Conservation (phyloP, 1,140 invertebrate species). For the Drosophila kohkoa region DNA sequence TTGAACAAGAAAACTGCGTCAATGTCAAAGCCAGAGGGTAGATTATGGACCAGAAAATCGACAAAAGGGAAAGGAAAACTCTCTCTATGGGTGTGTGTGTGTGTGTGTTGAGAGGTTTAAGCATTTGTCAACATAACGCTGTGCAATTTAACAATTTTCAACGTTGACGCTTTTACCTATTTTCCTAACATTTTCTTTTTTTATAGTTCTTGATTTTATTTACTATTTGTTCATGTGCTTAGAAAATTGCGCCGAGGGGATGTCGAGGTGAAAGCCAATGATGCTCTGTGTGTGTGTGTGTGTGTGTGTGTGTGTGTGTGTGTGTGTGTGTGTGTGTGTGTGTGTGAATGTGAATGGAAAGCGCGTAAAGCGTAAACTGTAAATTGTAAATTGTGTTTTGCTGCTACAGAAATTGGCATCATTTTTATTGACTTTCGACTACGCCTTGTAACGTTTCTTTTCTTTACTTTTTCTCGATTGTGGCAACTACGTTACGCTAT, state of each 20-base stretch:
- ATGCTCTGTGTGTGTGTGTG: neutral
- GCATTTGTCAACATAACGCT: constrained; percentile 67
- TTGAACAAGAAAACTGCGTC: constrained; percentile 29
- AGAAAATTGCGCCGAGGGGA: neutral
- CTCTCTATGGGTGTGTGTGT: too few relatives aligned
- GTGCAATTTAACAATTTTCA: constrained; percentile 46
- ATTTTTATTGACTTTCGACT: constrained; percentile 61
- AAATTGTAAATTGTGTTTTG: constrained; percentile 79
- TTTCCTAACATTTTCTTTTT: too few relatives aligned
- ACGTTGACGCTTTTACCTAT: constrained; percentile 24
- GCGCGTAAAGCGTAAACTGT: constrained; percentile 77
- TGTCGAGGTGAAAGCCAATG: constrained; percentile 12
- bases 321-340: too few relatives aligned
- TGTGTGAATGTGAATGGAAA: constrained; percentile 29
- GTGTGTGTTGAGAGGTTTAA: constrained; percentile 11
- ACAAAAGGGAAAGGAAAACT: too few relatives aligned
- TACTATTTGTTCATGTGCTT: constrained; percentile 68
- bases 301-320: too few relatives aligned
- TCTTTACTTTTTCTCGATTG: constrained; percentile 43
- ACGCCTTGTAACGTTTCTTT: too few relatives aligned
- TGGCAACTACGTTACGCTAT: constrained; percentile 67
- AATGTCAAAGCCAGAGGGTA: constrained; percentile 11
- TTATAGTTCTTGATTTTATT: constrained; percentile 79
- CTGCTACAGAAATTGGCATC: constrained; percentile 73
- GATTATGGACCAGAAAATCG: neutral